Evolutionary conservation across 2,797 vertebrate species (phyloP).

Genomic region (Ciconia nigra): DNA sequence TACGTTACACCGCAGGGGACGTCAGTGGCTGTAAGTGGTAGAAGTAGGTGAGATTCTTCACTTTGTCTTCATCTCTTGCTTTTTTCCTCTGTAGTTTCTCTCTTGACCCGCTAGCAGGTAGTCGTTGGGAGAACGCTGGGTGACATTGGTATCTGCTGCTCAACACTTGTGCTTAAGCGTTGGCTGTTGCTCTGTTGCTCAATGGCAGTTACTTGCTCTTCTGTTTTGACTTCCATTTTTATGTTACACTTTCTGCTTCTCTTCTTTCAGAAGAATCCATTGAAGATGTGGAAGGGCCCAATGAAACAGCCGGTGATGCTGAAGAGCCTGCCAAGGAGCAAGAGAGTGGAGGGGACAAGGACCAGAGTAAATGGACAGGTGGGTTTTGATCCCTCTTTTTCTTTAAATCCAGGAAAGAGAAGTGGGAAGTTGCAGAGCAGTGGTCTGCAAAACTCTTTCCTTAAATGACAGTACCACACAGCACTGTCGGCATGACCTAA

Average conservation of each 20-base stretch:
- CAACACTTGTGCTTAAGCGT: not conserved
- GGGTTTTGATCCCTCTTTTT: slow-evolving; percentile 59
- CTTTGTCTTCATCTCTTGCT: not conserved
- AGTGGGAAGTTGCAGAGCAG: not conserved
- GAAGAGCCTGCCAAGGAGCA: slow-evolving; percentile 95
- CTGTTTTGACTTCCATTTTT: not conserved
- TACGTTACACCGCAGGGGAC: rapidly evolving
- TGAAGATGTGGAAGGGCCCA: slow-evolving; percentile 96
- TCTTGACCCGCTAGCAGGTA: not conserved
- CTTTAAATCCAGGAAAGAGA: not conserved
- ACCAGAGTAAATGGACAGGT: slow-evolving; percentile 95
- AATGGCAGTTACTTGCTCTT: not conserved
- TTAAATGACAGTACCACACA: rapidly evolving
- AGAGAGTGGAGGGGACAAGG: slow-evolving; percentile 91
- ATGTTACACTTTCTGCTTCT: not conserved
- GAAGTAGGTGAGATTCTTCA: not conserved
- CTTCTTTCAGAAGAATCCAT: slow-evolving; percentile 87
- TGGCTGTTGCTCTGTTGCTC: not conserved
- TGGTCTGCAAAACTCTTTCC: not conserved
- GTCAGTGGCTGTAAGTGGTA: not conserved
- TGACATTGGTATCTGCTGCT: not conserved
- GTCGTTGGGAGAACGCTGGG: not conserved
- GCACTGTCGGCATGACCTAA: not conserved
- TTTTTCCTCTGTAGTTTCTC: not conserved
- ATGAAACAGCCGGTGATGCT: slow-evolving; percentile 87